Evolutionary conservation across 2,113 vertebrate species (phyloP).

Genomic region (Acanthisitta chloris): DNA sequence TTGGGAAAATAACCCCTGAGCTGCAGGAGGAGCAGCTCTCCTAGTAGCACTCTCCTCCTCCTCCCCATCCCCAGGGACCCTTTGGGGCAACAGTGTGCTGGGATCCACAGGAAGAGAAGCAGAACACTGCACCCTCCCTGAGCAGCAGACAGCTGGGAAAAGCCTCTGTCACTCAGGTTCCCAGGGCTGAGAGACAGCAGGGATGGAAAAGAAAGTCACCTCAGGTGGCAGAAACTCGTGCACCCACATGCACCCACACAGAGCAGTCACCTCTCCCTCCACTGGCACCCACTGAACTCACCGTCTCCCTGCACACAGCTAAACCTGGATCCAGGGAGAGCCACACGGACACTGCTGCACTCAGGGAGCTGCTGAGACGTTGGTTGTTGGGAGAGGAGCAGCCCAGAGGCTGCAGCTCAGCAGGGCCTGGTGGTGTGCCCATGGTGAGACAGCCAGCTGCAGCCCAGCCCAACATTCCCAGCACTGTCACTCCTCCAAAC

Average conservation of each 20-base stretch:
- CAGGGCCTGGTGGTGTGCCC: background rate
- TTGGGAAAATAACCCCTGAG: background rate
- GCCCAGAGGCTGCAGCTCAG: background rate
- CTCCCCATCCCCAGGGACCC: background rate
- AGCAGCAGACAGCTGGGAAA: background rate
- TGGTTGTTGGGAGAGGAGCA: background rate
- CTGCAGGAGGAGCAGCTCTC: background rate
- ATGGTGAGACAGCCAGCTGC: background rate
- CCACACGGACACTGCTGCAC: background rate
- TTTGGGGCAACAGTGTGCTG: background rate
- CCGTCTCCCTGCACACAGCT: background rate
- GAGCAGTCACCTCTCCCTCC: rapidly evolving
- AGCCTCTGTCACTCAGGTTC: background rate
- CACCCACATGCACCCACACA: background rate
- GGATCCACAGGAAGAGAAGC: background rate
- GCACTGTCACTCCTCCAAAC: background rate
- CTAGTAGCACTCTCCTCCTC: background rate
- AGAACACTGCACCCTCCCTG: background rate
- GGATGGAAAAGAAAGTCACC: background rate
- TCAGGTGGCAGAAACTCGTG: rapidly evolving
- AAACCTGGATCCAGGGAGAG: background rate
- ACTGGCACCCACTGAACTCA: background rate
- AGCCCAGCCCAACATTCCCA: background rate
- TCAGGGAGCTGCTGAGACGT: rapidly evolving
- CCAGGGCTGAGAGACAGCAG: background rate